Evolutionary conservation across 2,797 vertebrate species (phyloP).

Genomic region (Phoebastria nigripes): DNA sequence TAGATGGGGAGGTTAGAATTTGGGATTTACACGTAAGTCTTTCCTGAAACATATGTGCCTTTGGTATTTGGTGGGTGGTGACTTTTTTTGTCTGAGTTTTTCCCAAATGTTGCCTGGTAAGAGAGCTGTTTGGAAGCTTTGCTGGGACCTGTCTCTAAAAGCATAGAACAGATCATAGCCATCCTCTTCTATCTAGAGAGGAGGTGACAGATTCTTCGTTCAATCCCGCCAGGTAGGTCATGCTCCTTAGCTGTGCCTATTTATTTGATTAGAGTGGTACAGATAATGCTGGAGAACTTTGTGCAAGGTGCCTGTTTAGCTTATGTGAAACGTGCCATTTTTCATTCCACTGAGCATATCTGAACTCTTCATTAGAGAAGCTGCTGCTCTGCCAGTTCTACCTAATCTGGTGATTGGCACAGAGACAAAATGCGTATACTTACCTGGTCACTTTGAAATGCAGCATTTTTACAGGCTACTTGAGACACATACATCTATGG

Average conservation of each 20-base stretch:
- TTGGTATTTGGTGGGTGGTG: background rate
- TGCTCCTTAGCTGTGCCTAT: background rate
- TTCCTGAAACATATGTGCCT: background rate
- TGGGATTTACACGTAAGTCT: conserved; percentile 98
- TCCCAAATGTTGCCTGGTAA: background rate
- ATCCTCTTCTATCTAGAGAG: background rate
- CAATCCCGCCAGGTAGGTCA: background rate
- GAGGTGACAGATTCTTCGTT: background rate
- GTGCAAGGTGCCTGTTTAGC: background rate
- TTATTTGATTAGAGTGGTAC: background rate
- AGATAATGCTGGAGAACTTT: background rate
- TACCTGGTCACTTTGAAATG: background rate
- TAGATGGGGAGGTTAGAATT: conserved; percentile 98
- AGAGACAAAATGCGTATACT: background rate
- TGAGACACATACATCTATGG: background rate
- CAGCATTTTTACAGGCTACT: background rate
- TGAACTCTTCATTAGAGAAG: background rate
- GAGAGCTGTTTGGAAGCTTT: background rate
- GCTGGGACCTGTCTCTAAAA: background rate
- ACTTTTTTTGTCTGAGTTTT: background rate
- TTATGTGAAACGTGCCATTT: background rate
- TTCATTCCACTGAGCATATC: background rate
- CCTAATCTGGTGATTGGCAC: background rate
- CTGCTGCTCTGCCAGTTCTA: background rate
- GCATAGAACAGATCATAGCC: background rate